These are phyloP conservation scores for Coelopa pilipes DNA, from an alignment of 2,888 invertebrate genomes.

Conservation along the genomic window DNA sequence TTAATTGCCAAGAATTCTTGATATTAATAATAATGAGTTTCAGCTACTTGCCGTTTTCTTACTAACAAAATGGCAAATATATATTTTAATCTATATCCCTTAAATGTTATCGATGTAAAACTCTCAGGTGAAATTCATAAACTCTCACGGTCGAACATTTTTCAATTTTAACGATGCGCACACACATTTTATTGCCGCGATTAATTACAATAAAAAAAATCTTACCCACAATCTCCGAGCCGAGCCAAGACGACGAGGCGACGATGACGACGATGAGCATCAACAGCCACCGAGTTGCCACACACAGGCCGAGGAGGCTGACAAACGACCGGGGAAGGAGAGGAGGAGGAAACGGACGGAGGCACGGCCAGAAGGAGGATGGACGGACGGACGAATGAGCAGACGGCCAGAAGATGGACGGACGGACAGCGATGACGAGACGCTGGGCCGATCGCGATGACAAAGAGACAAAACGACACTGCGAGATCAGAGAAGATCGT, in stretches of 20 bases:
- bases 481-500: too few species aligned
- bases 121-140: conserved; percentile 45
- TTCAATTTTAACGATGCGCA: conserved; percentile 60
- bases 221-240: conserved; percentile 46
- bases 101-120: conserved; percentile 41
- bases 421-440: too few species aligned
- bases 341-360: background rate
- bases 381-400: too few species aligned
- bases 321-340: background rate
- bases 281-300: conserved; percentile 7
- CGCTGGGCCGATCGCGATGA: too few species aligned
- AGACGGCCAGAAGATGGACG: too few species aligned
- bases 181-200: conserved; percentile 63
- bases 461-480: too few species aligned
- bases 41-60: too few species aligned
- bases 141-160: conserved; percentile 54
- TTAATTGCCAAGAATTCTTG: too few species aligned
- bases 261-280: conserved; percentile 1
- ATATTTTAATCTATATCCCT: too few species aligned
- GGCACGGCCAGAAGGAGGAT: background rate
- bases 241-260: too few species aligned
- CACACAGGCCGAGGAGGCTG: conserved; percentile 21
- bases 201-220: conserved; percentile 58
- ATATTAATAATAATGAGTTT: too few species aligned
- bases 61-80: too few species aligned